Conservation (phyloP, 2,113 vertebrate species). For the Geococcyx californianus region DNA sequence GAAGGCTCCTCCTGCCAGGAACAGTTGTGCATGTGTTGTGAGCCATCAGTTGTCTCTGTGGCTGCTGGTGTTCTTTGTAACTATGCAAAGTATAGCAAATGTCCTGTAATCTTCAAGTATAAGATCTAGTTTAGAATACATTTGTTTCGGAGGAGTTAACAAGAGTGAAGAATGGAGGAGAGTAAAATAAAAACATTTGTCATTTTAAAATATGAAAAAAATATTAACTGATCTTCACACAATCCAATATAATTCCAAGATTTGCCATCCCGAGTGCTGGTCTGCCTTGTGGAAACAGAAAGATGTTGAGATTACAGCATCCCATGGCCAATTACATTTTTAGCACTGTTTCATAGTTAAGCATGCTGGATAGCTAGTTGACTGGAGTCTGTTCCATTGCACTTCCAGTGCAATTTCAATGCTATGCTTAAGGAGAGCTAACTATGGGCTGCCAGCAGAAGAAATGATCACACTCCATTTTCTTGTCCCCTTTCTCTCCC, state of each 20-base stretch:
- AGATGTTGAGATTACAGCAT: background rate
- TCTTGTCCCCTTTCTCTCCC: background rate
- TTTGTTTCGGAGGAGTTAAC: background rate
- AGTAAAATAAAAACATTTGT: background rate
- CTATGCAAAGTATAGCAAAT: background rate
- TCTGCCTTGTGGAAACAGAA: background rate
- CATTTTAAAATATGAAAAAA: background rate
- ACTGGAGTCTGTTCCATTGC: background rate
- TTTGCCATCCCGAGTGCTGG: background rate
- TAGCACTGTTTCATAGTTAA: background rate
- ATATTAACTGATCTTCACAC: background rate
- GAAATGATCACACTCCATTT: background rate
- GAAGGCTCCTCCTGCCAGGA: background rate
- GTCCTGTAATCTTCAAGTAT: background rate
- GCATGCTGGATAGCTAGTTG: background rate
- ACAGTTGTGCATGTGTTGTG: rapidly evolving
- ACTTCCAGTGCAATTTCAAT: background rate
- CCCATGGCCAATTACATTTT: background rate
- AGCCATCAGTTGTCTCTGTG: background rate
- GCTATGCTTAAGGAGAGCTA: background rate
- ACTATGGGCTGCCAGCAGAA: background rate
- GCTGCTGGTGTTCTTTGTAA: background rate
- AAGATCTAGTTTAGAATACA: background rate
- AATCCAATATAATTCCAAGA: background rate
- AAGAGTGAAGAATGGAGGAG: background rate